Base-by-base conservation (phyloP, 1,140 invertebrate genomes). In the Philotrypesis tridentata region DNA sequence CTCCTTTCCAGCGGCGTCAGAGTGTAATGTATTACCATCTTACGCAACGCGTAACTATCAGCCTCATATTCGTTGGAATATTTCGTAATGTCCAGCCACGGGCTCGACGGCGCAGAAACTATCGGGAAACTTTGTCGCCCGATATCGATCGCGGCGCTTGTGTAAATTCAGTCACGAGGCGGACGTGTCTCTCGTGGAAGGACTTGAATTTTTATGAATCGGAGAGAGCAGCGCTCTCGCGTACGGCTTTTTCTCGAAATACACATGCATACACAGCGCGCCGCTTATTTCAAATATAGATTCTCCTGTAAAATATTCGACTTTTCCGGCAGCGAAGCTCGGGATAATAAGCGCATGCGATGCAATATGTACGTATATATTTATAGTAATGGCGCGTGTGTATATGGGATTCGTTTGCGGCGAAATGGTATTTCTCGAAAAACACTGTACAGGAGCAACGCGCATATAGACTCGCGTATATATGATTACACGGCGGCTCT, bases 161-260 rank as follows among this genome's bases (percentile, higher is more conserved):
- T 23, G 60, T 23, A n/a, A 74, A 61, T 61, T 55, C 21, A 17
- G 17, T 21, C 48, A 61, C 27, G 29, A 0, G 17, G 2, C 17
- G 17, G 48, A 17, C 2, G 17, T 43, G n/a, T 7, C 4, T 33
- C 1, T 23, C 17, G 14, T 29, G 5, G 17, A 17, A 55, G 3
- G 8, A 37, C 27, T 63, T 33, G n/a, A 75, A 61, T 75, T 75
- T 75, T 12, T 23, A 25, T 37, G 31, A 63, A 61, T 55, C 21
- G 48, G 4, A n/a, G n/a, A n/a, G n/a, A 43, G 40, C 40, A 37
- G 48, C 48, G 48, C 48, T 14, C 21, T 21, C 5, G 4, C 14
- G 2, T 55, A 55, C n/a, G n/a, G 48, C 17, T 55, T 21, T 5
- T 21, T 5, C 48, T 55, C 4, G 7, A 55, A 55, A 55, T 55